Conservation (phyloP, 2,888 invertebrate genomes). For the Cantharis nigra region DNA sequence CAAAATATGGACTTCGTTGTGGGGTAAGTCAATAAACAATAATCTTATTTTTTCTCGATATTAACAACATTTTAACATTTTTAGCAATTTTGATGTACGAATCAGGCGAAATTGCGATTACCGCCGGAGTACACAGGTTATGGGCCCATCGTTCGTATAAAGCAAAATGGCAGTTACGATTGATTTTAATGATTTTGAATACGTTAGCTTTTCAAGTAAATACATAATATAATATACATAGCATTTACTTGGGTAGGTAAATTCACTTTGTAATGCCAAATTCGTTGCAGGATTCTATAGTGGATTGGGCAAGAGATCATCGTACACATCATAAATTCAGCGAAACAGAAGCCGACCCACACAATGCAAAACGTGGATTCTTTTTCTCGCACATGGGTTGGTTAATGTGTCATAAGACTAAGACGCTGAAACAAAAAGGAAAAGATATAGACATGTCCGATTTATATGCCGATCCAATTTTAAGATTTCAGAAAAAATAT, state of each 20-base stretch:
- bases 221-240: neutral
- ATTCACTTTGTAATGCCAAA: neutral
- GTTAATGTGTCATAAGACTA: slow-evolving; percentile 89
- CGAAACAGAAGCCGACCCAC: slow-evolving; percentile 83
- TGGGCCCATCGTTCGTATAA: slow-evolving; percentile 97
- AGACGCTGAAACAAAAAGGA: slow-evolving; percentile 79
- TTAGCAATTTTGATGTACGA: neutral
- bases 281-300: slow-evolving; percentile 65
- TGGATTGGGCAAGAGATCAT: slow-evolving; percentile 77
- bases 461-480: slow-evolving; percentile 74
- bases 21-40: neutral
- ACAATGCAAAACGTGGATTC: slow-evolving; percentile 81
- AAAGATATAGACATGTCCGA: slow-evolving; percentile 81
- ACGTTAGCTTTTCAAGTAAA: neutral
- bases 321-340: slow-evolving; percentile 75
- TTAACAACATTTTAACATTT: neutral
- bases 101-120: slow-evolving; percentile 48
- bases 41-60: neutral
- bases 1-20: neutral
- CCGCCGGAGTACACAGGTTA: slow-evolving; percentile 93
- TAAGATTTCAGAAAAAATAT: slow-evolving; percentile 78
- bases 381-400: slow-evolving; percentile 94
- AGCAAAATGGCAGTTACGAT: slow-evolving; percentile 64
- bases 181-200: slow-evolving; percentile 31
- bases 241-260: neutral